These are phyloP conservation scores for Myopa testacea DNA, from an alignment of 2,888 invertebrate genomes.

Conservation along the genomic window DNA sequence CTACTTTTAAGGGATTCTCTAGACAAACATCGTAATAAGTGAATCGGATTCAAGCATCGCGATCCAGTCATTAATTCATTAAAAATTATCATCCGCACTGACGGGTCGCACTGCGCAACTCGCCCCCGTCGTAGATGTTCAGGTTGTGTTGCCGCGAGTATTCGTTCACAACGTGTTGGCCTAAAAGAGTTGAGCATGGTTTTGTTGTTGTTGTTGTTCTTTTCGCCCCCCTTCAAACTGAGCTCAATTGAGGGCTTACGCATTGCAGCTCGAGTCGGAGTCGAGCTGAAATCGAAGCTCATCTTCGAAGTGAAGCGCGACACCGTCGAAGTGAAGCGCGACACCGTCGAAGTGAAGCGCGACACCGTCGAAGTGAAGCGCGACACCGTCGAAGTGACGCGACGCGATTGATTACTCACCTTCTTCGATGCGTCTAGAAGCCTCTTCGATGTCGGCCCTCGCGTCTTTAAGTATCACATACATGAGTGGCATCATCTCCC, in stretches of 20 bases:
- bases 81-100: conserved; percentile 82
- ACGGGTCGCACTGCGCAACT: conserved; percentile 80
- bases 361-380: background rate
- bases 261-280: background rate
- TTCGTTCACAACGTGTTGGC: conserved; percentile 80
- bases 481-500: conserved; percentile 84
- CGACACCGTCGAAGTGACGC: too few species aligned
- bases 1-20: too few species aligned
- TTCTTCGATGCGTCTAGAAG: conserved; percentile 80
- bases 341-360: background rate
- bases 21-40: too few species aligned
- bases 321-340: background rate
- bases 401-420: conserved; percentile 70
- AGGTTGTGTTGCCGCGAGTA: conserved; percentile 81
- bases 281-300: background rate
- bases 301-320: background rate
- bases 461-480: conserved; percentile 84
- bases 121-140: conserved; percentile 81
- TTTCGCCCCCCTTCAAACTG: background rate
- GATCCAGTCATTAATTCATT: conserved; percentile 40
- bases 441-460: conserved; percentile 80
- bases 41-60: background rate
- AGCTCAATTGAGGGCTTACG: background rate
- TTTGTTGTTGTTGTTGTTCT: conserved; percentile 3
- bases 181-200: conserved; percentile 64